Evolutionary conservation across 2,113 vertebrate species (phyloP), one percentile per base, ranked within the genome.

Genomic region (Colinus virginianus): DNA sequence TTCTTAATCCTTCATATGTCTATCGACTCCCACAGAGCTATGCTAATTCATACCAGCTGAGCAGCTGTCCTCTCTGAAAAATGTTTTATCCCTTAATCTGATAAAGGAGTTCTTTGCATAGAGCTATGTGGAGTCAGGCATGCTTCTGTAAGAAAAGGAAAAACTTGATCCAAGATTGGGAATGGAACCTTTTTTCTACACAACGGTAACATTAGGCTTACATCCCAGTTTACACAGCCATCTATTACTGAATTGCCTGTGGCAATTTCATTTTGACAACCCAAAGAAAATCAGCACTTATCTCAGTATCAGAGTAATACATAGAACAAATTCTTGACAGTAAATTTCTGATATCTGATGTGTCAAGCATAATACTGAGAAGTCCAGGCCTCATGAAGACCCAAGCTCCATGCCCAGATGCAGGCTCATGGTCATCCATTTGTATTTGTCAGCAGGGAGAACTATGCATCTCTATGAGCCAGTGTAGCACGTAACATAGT

Each of bases 11-110:
- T 85, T 84, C 59, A 7, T 87, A 63, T 49, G 68, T 70, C 93
- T 93, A 72, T 75, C 3, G 9, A 32, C 42, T 94, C 89, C 86
- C 14, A 25, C 72, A 69, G 90, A 94, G 84, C 75, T 88, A 32
- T n/a, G 78, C 68, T 96, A 90, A 94, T 87, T 85, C 89, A 79
- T 22, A 67, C 55, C 87, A 93, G 94, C 75, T 88, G 63, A 83
- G 87, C 94, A 87, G 84, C 91, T 90, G 75, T 89, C 87, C 94
- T 70, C 7, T 32, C 51, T 9, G 0, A 93, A 74, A 58, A 32
- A n/a, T 40, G 42, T 28, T 90, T 94, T 67, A 93, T 87, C 81
- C 90, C 38, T 64, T 89, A 70, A 95, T 87, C 91, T 92, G 71
- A 51, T 42, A 78, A 46, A 66, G 64, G 25, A 90, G 43, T 28